A percentile compares a stretch with the other conserved stretches of the same genome.
These are phyloP conservation scores for Diplogasteroides magnus DNA, from an alignment of 1,140 invertebrate species.

Conservation along the genomic window DNA sequence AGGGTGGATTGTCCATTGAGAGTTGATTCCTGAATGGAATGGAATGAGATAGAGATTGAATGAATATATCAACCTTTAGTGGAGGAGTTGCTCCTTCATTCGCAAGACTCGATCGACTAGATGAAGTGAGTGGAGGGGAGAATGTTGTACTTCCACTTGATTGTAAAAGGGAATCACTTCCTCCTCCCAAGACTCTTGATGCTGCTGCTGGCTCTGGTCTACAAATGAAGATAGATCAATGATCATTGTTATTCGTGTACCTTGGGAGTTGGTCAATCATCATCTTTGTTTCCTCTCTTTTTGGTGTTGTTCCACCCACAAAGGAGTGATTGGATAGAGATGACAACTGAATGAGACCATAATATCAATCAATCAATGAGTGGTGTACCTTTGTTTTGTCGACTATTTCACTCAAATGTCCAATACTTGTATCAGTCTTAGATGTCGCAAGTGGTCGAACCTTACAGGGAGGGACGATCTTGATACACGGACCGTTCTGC, in stretches of 20 bases:
- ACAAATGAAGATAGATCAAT: background rate
- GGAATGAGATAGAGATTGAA: background rate
- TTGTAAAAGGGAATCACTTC: background rate
- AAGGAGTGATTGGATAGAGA: too few species aligned
- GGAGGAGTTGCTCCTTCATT: slow-evolving; percentile 13
- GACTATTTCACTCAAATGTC: too few species aligned
- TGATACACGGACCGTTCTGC: background rate
- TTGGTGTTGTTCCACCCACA: too few species aligned
- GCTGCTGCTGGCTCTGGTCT: background rate
- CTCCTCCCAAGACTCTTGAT: background rate
- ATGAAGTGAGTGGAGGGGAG: slow-evolving; percentile 26
- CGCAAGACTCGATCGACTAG: slow-evolving; percentile 17
- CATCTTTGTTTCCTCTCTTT: too few species aligned
- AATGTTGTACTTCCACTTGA: slow-evolving; percentile 8
- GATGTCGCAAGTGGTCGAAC: background rate
- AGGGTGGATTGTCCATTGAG: background rate
- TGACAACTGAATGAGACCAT: too few species aligned
- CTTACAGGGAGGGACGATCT: background rate
- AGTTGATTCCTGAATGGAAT: background rate
- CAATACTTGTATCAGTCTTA: too few species aligned
- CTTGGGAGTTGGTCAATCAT: too few species aligned
- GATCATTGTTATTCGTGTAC: background rate
- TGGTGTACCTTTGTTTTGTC: too few species aligned
- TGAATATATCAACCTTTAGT: background rate
- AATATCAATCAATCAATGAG: background rate